phyloP scores from a whole-genome alignment of 2,797 vertebrate species.

The Psittacula echo region DNA sequence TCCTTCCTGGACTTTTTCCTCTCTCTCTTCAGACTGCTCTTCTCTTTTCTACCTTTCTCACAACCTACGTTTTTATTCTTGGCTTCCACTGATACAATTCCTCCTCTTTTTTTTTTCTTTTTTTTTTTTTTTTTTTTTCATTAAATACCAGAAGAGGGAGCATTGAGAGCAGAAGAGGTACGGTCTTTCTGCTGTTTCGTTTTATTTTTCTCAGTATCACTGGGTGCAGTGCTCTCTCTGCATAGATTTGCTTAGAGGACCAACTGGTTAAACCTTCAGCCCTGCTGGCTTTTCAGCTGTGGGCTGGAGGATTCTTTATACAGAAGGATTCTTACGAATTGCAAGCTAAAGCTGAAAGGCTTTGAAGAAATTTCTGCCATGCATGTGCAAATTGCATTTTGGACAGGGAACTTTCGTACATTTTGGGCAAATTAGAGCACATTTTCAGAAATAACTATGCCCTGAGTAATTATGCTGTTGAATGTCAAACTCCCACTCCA shows the following conservation, averaged over 20 bases:
- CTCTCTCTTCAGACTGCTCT: background rate
- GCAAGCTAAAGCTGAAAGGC: background rate
- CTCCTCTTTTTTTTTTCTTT: background rate
- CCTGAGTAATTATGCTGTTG: background rate
- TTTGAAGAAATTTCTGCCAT: background rate
- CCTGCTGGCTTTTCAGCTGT: background rate
- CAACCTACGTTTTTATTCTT: background rate
- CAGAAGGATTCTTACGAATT: background rate
- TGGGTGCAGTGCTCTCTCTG: background rate
- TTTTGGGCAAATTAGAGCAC: background rate
- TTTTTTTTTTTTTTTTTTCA: background rate
- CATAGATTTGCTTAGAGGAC: background rate
- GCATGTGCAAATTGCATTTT: background rate
- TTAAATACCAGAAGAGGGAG: slow-evolving; percentile 33
- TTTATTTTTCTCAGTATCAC: background rate
- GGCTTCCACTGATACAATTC: background rate
- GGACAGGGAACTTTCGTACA: background rate
- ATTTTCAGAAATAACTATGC: background rate
- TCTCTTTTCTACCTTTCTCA: background rate
- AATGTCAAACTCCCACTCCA: background rate
- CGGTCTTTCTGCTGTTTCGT: background rate
- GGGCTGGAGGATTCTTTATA: background rate
- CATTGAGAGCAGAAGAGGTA: background rate
- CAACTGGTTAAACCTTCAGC: background rate
- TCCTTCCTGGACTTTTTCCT: background rate